These are phyloP conservation scores for Neoaliturus tenellus DNA, from an alignment of 2,888 invertebrate species.

Conservation along the genomic window DNA sequence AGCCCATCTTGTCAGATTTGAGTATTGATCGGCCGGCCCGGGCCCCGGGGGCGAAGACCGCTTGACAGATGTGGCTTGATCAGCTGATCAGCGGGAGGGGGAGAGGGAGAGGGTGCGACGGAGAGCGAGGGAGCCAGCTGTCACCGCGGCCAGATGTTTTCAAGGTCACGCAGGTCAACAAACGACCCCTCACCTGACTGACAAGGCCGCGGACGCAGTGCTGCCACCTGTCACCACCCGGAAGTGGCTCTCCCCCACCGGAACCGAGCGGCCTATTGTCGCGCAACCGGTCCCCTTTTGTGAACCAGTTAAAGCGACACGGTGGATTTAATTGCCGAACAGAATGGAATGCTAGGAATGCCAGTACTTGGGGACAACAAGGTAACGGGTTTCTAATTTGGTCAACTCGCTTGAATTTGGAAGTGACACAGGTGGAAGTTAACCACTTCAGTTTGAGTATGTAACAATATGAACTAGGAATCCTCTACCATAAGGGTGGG, in stretches of 20 bases:
- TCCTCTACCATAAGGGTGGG: too few species aligned
- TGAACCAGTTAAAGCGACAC: not conserved
- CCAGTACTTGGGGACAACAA: too few species aligned
- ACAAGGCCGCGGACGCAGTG: not conserved
- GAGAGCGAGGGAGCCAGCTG: not conserved
- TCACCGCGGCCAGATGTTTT: slow-evolving; percentile 30
- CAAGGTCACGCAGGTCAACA: slow-evolving; percentile 39
- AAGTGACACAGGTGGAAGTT: too few species aligned
- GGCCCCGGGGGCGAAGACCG: slow-evolving; percentile 24
- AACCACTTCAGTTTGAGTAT: too few species aligned
- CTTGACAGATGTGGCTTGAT: slow-evolving; percentile 21
- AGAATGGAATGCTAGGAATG: too few species aligned
- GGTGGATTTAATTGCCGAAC: too few species aligned
- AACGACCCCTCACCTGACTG: slow-evolving; percentile 44
- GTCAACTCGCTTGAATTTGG: too few species aligned
- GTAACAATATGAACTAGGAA: too few species aligned
- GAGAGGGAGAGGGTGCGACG: not conserved
- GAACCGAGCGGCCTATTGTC: not conserved
- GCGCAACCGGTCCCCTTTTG: not conserved
- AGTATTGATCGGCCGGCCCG: not conserved
- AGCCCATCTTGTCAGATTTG: too few species aligned
- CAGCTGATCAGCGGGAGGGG: too few species aligned
- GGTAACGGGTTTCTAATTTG: too few species aligned
- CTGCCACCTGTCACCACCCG: slow-evolving; percentile 30
- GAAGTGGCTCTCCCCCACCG: not conserved